phyloP scores from a whole-genome alignment of 1,140 invertebrate genomes.

The Sminthurides bifidus region DNA sequence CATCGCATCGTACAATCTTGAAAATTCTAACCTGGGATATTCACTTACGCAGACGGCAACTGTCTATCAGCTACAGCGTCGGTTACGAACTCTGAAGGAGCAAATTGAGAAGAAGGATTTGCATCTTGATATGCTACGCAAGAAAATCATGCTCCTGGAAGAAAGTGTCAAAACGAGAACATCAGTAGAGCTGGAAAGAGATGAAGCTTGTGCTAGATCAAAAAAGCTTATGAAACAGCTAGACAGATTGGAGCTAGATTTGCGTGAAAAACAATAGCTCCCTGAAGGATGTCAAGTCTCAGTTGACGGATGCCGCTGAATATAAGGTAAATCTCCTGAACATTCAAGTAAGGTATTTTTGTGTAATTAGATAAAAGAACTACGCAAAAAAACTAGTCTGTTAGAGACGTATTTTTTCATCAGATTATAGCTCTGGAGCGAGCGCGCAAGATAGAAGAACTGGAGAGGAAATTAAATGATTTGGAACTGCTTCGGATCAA shows the following conservation, averaged over 20 bases:
- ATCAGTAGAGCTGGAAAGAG: conserved; percentile 28
- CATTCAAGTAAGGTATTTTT: background rate
- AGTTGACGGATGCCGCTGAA: conserved; percentile 65
- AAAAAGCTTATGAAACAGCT: conserved; percentile 65
- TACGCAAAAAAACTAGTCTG: background rate
- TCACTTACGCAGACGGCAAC: conserved; percentile 54
- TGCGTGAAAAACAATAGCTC: conserved; percentile 57
- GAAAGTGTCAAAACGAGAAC: conserved; percentile 44
- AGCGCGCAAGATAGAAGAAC: conserved; percentile 66
- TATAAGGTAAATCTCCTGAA: conserved; percentile 50
- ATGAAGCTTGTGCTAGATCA: conserved; percentile 38
- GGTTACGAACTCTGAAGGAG: conserved; percentile 66
- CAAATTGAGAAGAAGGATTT: conserved; percentile 81
- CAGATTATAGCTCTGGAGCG: conserved; percentile 68
- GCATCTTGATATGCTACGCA: conserved; percentile 72
- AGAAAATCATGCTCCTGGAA: conserved; percentile 64
- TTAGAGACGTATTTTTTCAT: conserved; percentile 23
- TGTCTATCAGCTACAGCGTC: conserved; percentile 68
- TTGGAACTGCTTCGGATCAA: conserved; percentile 55
- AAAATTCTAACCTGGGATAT: conserved; percentile 5
- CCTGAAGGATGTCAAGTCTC: conserved; percentile 60
- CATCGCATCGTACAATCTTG: no score
- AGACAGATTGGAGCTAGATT: conserved; percentile 57
- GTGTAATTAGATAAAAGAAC: background rate
- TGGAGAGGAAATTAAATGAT: conserved; percentile 60